These are phyloP conservation scores for Gasteruption jaculator DNA, from an alignment of 2,888 invertebrate genomes.

Conservation along the genomic window DNA sequence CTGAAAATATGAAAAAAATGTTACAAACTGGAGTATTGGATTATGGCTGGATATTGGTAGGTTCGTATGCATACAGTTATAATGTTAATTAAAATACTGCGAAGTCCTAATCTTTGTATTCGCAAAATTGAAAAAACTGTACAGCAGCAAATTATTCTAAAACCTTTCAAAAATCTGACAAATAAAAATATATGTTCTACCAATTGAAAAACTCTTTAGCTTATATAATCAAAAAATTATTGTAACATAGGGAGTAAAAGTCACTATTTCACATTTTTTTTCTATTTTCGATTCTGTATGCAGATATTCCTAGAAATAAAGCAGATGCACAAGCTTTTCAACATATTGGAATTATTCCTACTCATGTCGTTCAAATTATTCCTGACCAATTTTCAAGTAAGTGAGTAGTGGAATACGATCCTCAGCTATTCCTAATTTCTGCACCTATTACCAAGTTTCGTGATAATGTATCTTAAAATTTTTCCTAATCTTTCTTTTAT, in stretches of 20 bases:
- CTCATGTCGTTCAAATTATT: constrained; percentile 55
- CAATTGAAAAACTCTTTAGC: neutral
- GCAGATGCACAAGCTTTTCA: constrained; percentile 52
- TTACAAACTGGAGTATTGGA: constrained; percentile 41
- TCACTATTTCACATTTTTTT: neutral
- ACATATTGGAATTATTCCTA: constrained; percentile 53
- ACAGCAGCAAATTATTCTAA: neutral
- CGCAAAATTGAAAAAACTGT: neutral
- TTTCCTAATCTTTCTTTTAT: too few relatives aligned
- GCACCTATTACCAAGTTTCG: too few relatives aligned
- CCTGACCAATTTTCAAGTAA: constrained; percentile 23
- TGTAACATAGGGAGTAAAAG: constrained; percentile 12
- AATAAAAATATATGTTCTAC: neutral
- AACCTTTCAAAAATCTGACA: neutral
- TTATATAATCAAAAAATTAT: constrained; percentile 16
- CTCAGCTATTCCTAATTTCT: too few relatives aligned
- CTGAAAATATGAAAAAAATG: constrained; percentile 38
- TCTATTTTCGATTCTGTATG: neutral
- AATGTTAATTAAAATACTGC: neutral
- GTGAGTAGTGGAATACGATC: too few relatives aligned
- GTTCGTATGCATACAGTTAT: constrained; percentile 29
- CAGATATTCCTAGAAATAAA: constrained; percentile 52
- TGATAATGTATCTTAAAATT: too few relatives aligned
- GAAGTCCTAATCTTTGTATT: neutral
- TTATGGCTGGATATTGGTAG: constrained; percentile 48